Evolutionary conservation across 2,113 vertebrate species (phyloP).

Genomic region (Platycercus adscitus): DNA sequence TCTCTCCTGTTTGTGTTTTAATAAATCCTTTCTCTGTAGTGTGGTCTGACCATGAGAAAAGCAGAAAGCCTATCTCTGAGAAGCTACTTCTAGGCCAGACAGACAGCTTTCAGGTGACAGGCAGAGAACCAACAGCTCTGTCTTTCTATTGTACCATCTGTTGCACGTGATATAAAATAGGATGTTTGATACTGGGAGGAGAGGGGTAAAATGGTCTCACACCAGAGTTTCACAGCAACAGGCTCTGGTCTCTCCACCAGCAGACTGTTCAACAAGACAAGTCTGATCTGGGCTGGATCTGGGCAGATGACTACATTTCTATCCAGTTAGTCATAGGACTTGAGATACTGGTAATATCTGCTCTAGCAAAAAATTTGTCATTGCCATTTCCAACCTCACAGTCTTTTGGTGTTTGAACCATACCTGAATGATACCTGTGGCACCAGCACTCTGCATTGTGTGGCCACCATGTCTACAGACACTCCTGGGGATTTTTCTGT

Average conservation of each 20-base stretch:
- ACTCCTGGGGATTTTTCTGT: not conserved
- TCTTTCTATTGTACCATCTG: not conserved
- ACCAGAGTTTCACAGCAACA: not conserved
- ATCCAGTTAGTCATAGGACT: not conserved
- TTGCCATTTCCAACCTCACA: not conserved
- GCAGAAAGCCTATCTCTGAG: not conserved
- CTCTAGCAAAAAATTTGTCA: not conserved
- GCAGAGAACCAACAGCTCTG: not conserved
- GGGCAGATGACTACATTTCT: not conserved
- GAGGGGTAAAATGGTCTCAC: not conserved
- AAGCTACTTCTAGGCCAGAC: not conserved
- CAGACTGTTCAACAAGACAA: not conserved
- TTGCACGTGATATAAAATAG: not conserved
- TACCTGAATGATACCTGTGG: not conserved
- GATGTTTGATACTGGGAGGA: not conserved
- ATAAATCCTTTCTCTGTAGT: not conserved
- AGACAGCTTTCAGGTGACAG: not conserved
- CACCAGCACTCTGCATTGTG: not conserved
- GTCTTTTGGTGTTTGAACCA: not conserved
- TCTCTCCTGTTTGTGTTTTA: not conserved
- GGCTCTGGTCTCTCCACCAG: not conserved
- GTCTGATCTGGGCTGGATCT: not conserved
- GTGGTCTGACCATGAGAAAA: not conserved
- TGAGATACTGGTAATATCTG: not conserved
- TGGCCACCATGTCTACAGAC: not conserved